Percentiles rank a stretch among this genome's conserved stretches.
phyloP scores from a whole-genome alignment of 2,113 vertebrate genomes.

The Arenaria interpres region DNA sequence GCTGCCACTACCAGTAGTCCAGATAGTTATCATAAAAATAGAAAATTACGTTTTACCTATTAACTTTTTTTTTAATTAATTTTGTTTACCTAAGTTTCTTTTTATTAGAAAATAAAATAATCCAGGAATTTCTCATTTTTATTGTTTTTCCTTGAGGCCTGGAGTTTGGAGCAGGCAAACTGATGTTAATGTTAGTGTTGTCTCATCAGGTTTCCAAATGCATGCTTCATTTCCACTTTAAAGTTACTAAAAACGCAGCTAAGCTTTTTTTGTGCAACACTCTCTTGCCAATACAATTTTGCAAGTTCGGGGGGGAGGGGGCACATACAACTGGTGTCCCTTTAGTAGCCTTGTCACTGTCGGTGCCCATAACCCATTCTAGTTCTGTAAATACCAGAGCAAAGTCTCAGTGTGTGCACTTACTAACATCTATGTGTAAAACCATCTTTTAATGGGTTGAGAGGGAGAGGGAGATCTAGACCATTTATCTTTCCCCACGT shows the following conservation, averaged over 20 bases:
- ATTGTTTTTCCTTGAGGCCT: not conserved
- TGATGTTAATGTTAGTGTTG: not conserved
- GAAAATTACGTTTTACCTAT: not conserved
- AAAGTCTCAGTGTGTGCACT: not conserved
- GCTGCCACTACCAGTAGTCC: not conserved
- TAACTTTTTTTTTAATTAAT: not conserved
- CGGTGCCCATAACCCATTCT: not conserved
- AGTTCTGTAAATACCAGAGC: not conserved
- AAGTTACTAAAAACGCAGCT: not conserved
- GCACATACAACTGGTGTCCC: not conserved
- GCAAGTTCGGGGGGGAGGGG: not conserved
- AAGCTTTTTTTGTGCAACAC: not conserved
- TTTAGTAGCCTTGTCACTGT: not conserved
- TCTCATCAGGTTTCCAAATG: not conserved
- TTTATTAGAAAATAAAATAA: not conserved
- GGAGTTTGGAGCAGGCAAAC: not conserved
- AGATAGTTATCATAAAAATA: not conserved
- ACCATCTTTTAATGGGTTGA: not conserved
- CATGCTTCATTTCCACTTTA: not conserved
- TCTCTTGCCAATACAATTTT: not conserved
- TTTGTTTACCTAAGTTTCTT: not conserved
- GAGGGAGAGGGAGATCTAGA: not conserved
- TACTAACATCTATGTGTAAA: not conserved
- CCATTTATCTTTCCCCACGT: not conserved
- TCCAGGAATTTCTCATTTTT: not conserved